Evolutionary conservation across 2,888 invertebrate species (phyloP).

Genomic region (Sericinus montela): DNA sequence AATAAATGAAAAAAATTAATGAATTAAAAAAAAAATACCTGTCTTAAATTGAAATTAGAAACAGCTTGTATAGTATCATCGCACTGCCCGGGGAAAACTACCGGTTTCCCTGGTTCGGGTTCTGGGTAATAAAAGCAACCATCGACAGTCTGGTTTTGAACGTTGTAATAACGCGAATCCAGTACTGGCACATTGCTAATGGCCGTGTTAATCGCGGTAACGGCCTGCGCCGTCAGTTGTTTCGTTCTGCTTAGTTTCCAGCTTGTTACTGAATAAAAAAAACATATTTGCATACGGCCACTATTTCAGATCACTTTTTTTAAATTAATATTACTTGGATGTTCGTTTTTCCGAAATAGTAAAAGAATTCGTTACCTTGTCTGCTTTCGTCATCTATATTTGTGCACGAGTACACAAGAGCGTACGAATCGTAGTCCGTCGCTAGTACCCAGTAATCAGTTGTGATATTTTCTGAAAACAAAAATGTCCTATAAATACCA

Average conservation of each 20-base stretch:
- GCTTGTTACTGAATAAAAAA: conserved; percentile 29
- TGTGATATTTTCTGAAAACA: conserved; percentile 34
- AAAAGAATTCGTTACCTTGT: conserved; percentile 47
- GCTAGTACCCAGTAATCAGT: conserved; percentile 79
- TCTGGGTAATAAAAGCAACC: conserved; percentile 51
- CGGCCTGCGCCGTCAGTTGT: conserved; percentile 26
- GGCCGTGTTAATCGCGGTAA: conserved; percentile 30
- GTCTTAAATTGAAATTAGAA: conserved; percentile 28
- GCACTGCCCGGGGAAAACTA: conserved; percentile 45
- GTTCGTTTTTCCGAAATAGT: no score
- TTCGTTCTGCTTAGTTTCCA: conserved; percentile 50
- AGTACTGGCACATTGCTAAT: conserved; percentile 36
- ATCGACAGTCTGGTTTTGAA: conserved; percentile 32
- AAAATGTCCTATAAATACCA: neutral
- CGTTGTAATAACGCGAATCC: conserved; percentile 35
- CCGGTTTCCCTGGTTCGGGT: conserved; percentile 34
- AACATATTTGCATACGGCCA: no score
- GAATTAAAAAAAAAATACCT: conserved; percentile 13
- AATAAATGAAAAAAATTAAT: no score
- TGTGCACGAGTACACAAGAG: conserved; percentile 82
- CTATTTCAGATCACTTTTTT: no score
- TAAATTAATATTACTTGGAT: no score
- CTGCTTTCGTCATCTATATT: conserved; percentile 64
- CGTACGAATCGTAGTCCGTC: conserved; percentile 81
- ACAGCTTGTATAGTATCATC: conserved; percentile 27